phyloP scores from a whole-genome alignment of 2,888 invertebrate species.

The Labia minor region DNA sequence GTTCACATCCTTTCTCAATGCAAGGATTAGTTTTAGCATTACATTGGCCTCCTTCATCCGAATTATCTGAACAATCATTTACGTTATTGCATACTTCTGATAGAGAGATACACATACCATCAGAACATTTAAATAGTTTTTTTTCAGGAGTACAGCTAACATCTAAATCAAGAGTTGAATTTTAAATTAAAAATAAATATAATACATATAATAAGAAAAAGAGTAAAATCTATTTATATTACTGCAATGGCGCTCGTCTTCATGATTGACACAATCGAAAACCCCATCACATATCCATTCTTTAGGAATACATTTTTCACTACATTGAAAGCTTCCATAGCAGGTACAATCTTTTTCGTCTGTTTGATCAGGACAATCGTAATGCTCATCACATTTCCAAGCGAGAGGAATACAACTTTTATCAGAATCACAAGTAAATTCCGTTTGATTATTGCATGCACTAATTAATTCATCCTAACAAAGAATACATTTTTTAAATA shows the following conservation, averaged over 20 bases:
- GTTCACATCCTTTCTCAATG: conserved; percentile 22
- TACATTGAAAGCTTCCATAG: background rate
- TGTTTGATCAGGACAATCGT: conserved; percentile 36
- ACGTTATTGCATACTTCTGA: conserved; percentile 44
- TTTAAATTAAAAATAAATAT: background rate
- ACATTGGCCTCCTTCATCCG: conserved; percentile 47
- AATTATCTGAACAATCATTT: conserved; percentile 47
- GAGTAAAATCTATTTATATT: background rate
- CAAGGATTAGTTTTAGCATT: conserved; percentile 22
- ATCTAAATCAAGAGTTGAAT: background rate
- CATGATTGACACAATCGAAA: conserved; percentile 36
- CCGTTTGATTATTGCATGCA: background rate
- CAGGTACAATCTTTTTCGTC: conserved; percentile 32
- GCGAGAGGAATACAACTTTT: conserved; percentile 34
- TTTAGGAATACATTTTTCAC: conserved; percentile 33
- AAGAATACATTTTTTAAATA: no score
- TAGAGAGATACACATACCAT: conserved; percentile 45
- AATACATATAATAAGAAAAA: background rate
- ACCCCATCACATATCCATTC: conserved; percentile 36
- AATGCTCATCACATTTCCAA: conserved; percentile 35
- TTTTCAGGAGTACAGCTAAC: conserved; percentile 40
- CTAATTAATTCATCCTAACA: no score
- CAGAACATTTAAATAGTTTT: conserved; percentile 43
- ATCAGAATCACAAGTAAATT: background rate
- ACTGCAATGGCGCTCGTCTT: conserved; percentile 35